These are phyloP conservation scores for Ascidia mentula DNA, from an alignment of 23 tunicate genomes.

Conservation along the genomic window DNA sequence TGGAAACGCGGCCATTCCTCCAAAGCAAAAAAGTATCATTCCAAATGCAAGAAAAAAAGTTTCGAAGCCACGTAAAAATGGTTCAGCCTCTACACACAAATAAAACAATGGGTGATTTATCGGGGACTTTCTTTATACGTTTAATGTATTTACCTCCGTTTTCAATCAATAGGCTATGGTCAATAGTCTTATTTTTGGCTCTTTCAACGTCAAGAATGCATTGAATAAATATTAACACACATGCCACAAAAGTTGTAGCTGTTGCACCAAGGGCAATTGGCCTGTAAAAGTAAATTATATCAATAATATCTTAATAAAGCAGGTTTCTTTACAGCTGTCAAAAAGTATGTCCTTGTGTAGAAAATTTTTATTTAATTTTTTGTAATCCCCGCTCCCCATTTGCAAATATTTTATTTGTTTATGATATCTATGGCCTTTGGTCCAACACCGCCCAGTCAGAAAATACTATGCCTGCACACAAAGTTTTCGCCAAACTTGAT, in stretches of 20 bases:
- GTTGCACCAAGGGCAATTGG: slow-evolving; percentile 94
- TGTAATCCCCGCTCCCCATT: no score
- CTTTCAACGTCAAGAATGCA: slow-evolving; percentile 65
- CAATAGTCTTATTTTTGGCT: slow-evolving; percentile 49
- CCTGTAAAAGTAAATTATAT: slow-evolving; percentile 54
- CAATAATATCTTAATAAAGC: no score
- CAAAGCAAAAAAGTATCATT: slow-evolving; percentile 97
- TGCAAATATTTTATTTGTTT: no score
- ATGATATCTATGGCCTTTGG: no score
- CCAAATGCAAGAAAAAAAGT: slow-evolving; percentile 94
- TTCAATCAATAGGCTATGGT: slow-evolving; percentile 12
- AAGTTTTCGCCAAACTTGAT: no score
- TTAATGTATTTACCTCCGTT: slow-evolving; percentile 23
- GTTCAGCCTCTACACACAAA: slow-evolving; percentile 3
- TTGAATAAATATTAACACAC: slow-evolving; percentile 85
- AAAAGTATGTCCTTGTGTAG: no score
- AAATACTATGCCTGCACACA: no score
- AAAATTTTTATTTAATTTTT: no score
- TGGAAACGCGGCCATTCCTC: slow-evolving; percentile 99
- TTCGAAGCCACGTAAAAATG: slow-evolving; percentile 59
- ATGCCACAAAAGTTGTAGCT: slow-evolving; percentile 87
- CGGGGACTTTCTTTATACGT: background rate
- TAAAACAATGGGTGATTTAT: background rate
- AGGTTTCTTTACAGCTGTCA: no score
- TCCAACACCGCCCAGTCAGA: no score